These are phyloP conservation scores for Channallabes apus DNA, from an alignment of 2,797 vertebrate species.

Conservation along the genomic window DNA sequence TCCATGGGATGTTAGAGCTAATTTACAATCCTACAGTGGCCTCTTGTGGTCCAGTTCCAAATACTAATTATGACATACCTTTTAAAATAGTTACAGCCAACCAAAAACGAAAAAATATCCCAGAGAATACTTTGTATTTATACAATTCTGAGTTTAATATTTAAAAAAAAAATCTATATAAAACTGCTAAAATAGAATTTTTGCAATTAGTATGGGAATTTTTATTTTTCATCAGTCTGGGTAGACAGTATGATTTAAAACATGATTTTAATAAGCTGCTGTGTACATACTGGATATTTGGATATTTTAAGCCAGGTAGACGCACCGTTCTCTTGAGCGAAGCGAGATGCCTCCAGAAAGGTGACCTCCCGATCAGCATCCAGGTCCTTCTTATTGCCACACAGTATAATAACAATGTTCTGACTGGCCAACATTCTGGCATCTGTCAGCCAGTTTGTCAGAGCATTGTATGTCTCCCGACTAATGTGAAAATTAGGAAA, in stretches of 20 bases:
- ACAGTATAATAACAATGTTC: conserved; percentile 92
- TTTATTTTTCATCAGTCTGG: neutral
- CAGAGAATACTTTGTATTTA: neutral
- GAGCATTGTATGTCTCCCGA: conserved; percentile 91
- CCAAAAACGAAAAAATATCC: neutral
- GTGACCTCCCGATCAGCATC: conserved; percentile 91
- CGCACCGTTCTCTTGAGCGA: conserved; percentile 91
- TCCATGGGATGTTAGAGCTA: neutral
- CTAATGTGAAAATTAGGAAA: conserved; percentile 62
- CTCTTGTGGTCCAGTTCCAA: conserved; percentile 46
- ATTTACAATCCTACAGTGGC: conserved; percentile 30
- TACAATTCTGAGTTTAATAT: neutral
- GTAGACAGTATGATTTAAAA: neutral
- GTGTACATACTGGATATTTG: neutral
- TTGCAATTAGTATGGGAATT: neutral
- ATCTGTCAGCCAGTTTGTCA: conserved; percentile 91
- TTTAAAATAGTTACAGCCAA: neutral
- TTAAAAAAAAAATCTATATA: neutral
- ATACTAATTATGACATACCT: neutral
- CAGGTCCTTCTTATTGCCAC: conserved; percentile 93
- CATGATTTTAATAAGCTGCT: neutral
- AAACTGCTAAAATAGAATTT: neutral
- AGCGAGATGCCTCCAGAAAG: conserved; percentile 90
- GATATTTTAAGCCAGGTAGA: neutral
- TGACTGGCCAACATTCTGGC: conserved; percentile 91